Evolutionary conservation across 1,140 invertebrate genomes (phyloP), one percentile per base, ranked within the genome.

Genomic region (Solenopsis fugax): DNA sequence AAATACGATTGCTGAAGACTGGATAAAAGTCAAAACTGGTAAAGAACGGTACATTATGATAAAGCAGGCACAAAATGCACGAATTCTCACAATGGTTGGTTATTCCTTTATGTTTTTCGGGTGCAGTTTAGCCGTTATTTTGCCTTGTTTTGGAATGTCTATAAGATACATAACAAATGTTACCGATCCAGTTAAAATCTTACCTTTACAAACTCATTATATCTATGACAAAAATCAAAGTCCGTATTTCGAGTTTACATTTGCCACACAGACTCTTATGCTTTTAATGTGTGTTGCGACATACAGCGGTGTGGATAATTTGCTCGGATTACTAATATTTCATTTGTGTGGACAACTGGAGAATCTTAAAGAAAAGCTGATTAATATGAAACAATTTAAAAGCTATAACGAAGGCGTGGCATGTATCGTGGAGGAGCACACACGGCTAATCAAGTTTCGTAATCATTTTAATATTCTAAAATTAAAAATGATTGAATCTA

Each of bases 1-100:
- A 50, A 78, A 52, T n/a, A 78, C 50, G 75, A 60, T 78, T 7
- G 45, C 29, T 18, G 41, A 64, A 1, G 75, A 78, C 50, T 78
- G 58, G 75, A 45, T 64, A 34, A 58, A 69, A 48, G 7, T 4
- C 18, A 87, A 80, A 13, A 62, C 9, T 18, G 18, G 58, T 21
- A 72, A 58, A 34, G 77, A 87, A 12, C 34, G 24, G 5, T 7
- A 41, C n/a, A 29, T 45, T 0, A 87, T 87, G 86, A 73, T 37
- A 34, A 64, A 64, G 7, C 56, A 48, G 0, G 86, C 77, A 0
- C 52, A 24, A 7, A 50, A 37, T 3, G 58, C 69, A 0, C 67
- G 77, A 10, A 41, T 54, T 9, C 37, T 87, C 4, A 82, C 50
- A 1, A 64, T 75, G 0, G 0, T 80, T 4, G 77, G 69, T n/a